phyloP scores from a whole-genome alignment of 2,113 vertebrate genomes.

The Triplophysa rosa region DNA sequence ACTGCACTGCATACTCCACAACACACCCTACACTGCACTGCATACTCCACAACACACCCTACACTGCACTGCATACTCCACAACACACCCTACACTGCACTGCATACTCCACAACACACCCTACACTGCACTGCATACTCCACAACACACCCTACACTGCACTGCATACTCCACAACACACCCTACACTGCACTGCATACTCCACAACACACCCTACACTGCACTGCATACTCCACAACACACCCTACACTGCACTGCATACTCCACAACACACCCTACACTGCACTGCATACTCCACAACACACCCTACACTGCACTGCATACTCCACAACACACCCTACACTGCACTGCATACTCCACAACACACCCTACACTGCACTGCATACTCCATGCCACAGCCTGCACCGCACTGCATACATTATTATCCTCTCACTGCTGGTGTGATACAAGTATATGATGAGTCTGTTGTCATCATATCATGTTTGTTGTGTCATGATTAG shows the following conservation, averaged over 20 bases:
- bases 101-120: background rate
- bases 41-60: background rate
- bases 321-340: background rate
- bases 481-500: too few relatives aligned
- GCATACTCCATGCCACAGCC: background rate
- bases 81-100: background rate
- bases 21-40: background rate
- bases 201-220: background rate
- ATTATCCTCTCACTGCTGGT: too few relatives aligned
- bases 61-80: background rate
- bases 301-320: background rate
- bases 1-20: background rate
- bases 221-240: background rate
- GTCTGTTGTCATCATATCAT: too few relatives aligned
- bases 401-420: background rate
- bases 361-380: background rate
- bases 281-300: background rate
- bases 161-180: background rate
- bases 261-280: background rate
- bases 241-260: background rate
- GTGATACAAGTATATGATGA: background rate
- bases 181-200: background rate
- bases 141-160: background rate
- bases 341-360: background rate
- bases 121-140: background rate